Conservation (phyloP, 2,888 invertebrate genomes). For the Cataglyphis albicans region DNA sequence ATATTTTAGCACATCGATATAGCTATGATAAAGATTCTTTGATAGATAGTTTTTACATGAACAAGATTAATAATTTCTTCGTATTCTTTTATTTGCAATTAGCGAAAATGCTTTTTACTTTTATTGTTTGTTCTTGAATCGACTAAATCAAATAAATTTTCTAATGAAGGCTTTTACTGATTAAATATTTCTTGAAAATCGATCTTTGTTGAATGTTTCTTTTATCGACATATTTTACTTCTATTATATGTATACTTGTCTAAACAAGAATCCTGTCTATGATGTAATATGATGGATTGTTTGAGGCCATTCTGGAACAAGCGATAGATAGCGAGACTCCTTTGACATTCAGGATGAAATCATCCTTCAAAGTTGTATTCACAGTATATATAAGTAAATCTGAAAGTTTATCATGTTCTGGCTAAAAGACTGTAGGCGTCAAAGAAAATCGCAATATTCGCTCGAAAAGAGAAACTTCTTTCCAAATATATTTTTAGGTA, state of each 20-base stretch:
- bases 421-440: not conserved
- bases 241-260: not conserved
- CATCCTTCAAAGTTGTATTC: not conserved
- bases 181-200: slow-evolving; percentile 9
- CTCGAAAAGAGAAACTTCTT: not conserved
- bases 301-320: not conserved
- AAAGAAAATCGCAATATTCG: not conserved
- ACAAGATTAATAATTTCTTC: not conserved
- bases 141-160: not conserved
- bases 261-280: slow-evolving; percentile 5
- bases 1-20: slow-evolving; percentile 44
- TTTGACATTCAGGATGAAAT: not conserved
- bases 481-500: not conserved
- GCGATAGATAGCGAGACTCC: not conserved
- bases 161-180: not conserved
- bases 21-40: slow-evolving; percentile 22
- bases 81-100: slow-evolving; percentile 2
- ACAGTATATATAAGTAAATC: not conserved
- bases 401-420: not conserved
- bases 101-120: slow-evolving; percentile 26
- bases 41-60: slow-evolving; percentile 38
- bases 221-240: not conserved
- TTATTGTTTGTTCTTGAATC: not conserved
- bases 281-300: slow-evolving; percentile 13
- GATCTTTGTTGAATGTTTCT: not conserved